Evolutionary conservation across 2,888 invertebrate genomes (phyloP).

Genomic region (Mesorhabditis belari): DNA sequence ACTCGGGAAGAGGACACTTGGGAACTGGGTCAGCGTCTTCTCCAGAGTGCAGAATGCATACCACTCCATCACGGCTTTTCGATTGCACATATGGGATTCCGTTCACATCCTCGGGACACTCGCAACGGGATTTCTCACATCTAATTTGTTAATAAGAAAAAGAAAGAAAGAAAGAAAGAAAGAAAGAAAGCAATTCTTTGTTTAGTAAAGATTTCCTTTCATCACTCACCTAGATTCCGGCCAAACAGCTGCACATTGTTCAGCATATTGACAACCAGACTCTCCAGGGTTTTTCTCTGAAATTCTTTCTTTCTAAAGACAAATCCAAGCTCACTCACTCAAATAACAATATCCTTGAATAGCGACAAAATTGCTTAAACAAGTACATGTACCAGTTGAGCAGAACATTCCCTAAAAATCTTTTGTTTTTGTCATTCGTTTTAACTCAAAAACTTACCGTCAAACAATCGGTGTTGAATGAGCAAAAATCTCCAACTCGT

Average conservation of each 20-base stretch:
- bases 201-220: no score
- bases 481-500: slow-evolving; percentile 51
- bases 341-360: slow-evolving; percentile 52
- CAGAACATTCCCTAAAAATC: slow-evolving; percentile 51
- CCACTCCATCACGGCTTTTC: slow-evolving; percentile 48
- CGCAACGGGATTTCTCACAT: slow-evolving; percentile 50
- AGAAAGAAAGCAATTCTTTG: neutral
- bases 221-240: slow-evolving; percentile 33
- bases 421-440: neutral
- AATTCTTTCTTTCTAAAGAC: neutral
- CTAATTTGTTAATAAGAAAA: slow-evolving; percentile 7
- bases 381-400: slow-evolving; percentile 50
- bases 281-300: slow-evolving; percentile 51
- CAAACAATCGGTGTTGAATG: slow-evolving; percentile 52
- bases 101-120: slow-evolving; percentile 51
- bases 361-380: slow-evolving; percentile 51
- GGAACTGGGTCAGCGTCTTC: slow-evolving; percentile 51
- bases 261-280: slow-evolving; percentile 49
- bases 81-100: slow-evolving; percentile 51
- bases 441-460: slow-evolving; percentile 22
- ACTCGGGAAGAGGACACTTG: slow-evolving; percentile 32
- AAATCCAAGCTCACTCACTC: slow-evolving; percentile 23
- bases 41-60: slow-evolving; percentile 49
- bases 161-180: neutral
- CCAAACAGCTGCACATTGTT: slow-evolving; percentile 51